Percentiles rank a stretch among this genome's conserved stretches.
Evolutionary conservation across 1,140 invertebrate genomes (phyloP).

Genomic region (Zaprionus capensis): DNA sequence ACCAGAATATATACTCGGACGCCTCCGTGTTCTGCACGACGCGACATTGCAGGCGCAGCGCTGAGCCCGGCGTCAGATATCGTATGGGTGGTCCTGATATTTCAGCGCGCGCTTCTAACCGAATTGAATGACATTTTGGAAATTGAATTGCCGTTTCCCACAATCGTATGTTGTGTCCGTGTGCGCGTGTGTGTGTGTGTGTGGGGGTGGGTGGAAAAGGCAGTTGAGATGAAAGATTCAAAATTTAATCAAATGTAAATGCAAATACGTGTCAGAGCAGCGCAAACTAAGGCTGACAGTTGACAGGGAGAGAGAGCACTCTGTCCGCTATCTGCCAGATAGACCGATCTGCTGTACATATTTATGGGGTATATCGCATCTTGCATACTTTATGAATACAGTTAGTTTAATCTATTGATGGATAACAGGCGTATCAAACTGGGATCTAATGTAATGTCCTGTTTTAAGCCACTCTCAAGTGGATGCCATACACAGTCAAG

Average conservation of each 20-base stretch:
- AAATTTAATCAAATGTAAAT: conserved; percentile 54
- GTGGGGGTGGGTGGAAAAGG: conserved; percentile 10
- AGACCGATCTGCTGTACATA: neutral
- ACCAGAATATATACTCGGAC: conserved; percentile 95
- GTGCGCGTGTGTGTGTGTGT: neutral
- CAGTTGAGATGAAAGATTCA: conserved; percentile 39
- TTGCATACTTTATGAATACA: conserved; percentile 6
- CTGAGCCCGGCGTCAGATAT: conserved; percentile 93
- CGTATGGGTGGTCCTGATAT: conserved; percentile 93
- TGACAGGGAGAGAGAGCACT: neutral
- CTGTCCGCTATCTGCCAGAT: neutral
- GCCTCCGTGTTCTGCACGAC: conserved; percentile 92
- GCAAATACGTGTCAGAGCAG: conserved; percentile 32
- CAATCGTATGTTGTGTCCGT: conserved; percentile 28
- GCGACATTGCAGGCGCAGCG: conserved; percentile 91
- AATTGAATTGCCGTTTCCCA: conserved; percentile 50
- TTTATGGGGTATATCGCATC: neutral
- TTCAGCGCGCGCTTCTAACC: conserved; percentile 92
- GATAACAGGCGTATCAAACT: neutral
- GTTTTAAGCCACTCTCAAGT: neutral
- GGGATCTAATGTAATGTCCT: neutral
- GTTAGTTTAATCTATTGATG: neutral
- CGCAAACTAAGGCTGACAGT: conserved; percentile 25
- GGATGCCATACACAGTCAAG: neutral
- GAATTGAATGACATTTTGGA: conserved; percentile 63